These are phyloP conservation scores for Bombus difficillimus DNA, from an alignment of 1,140 invertebrate genomes.

Conservation along the genomic window DNA sequence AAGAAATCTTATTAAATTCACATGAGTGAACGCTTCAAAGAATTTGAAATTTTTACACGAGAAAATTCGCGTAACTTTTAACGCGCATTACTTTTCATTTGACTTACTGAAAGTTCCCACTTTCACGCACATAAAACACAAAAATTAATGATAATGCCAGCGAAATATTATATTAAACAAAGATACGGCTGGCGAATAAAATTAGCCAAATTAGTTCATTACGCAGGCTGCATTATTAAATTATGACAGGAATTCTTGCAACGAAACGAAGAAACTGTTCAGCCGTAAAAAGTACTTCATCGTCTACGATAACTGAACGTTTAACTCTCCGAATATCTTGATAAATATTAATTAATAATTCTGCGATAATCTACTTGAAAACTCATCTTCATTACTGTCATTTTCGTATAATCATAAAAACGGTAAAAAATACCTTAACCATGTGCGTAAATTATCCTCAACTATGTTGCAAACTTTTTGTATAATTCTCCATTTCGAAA, in stretches of 20 bases:
- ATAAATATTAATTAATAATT: background rate
- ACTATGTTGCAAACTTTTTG: background rate
- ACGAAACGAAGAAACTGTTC: background rate
- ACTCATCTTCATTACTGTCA: background rate
- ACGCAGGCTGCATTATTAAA: constrained; percentile 9
- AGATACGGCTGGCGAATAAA: background rate
- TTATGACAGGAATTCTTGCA: constrained; percentile 1
- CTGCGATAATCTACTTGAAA: background rate
- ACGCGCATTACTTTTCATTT: background rate
- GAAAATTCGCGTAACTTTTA: background rate
- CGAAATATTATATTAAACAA: constrained; percentile 12
- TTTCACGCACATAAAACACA: too few species aligned
- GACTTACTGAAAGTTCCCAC: background rate
- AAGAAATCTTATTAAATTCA: background rate
- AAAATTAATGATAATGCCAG: background rate
- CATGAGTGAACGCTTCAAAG: background rate
- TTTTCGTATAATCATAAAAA: background rate
- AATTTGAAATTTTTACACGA: background rate
- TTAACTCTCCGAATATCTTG: background rate
- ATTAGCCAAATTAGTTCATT: constrained; percentile 32
- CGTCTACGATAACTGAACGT: background rate
- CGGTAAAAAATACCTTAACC: background rate
- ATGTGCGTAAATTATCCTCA: too few species aligned
- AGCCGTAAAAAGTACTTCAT: background rate
- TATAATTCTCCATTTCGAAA: background rate